Conservation (phyloP, 2,797 vertebrate species). For the Phyllotis vaccarum region DNA sequence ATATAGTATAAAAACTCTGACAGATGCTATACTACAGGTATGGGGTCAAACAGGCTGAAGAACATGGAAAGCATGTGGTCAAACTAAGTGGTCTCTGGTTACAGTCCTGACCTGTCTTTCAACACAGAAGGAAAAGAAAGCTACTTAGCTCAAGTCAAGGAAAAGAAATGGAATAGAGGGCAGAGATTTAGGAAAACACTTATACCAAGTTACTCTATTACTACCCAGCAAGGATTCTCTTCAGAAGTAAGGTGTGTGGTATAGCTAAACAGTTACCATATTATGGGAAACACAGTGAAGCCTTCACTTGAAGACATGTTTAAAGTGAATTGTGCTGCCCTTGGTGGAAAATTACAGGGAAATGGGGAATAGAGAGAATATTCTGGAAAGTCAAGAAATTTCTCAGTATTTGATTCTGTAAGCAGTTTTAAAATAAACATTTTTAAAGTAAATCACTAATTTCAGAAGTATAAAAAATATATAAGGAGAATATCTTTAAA, state of each 20-base stretch:
- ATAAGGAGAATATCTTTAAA: background rate
- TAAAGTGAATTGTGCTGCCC: background rate
- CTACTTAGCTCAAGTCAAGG: background rate
- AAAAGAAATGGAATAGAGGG: background rate
- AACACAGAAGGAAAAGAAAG: background rate
- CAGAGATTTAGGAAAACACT: slow-evolving; percentile 1
- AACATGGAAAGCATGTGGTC: background rate
- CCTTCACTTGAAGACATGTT: background rate
- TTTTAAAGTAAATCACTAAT: slow-evolving; percentile 49
- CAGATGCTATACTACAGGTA: background rate
- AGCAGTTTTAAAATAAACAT: slow-evolving; percentile 21
- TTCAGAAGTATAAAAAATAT: slow-evolving; percentile 53
- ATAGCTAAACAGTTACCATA: background rate
- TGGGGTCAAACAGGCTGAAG: background rate
- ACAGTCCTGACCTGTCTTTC: background rate
- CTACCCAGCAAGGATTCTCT: background rate
- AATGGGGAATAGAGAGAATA: slow-evolving; percentile 42
- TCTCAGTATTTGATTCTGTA: background rate
- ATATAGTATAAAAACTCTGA: background rate
- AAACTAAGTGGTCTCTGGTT: background rate
- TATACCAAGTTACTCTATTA: background rate
- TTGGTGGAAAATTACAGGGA: background rate
- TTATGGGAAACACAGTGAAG: background rate
- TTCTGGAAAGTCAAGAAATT: slow-evolving; percentile 26
- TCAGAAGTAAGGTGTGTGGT: background rate